phyloP scores from a whole-genome alignment of 1,140 invertebrate genomes.

The Hirudo medicinalis region DNA sequence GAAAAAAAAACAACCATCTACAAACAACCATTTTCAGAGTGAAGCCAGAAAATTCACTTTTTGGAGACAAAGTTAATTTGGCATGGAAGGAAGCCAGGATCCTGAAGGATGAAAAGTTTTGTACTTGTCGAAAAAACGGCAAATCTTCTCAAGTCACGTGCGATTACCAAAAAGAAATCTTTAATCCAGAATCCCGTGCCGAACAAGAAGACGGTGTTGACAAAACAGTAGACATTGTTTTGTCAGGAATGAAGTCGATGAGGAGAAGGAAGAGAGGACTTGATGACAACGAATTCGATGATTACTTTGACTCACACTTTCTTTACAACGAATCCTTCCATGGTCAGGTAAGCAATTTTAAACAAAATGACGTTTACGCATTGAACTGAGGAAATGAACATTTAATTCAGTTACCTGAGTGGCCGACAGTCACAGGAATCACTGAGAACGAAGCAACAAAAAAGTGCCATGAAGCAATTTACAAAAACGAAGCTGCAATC shows the following conservation, averaged over 20 bases:
- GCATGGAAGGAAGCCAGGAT: not conserved
- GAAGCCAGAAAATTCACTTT: slow-evolving; percentile 14
- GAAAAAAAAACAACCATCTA: not conserved
- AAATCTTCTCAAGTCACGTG: slow-evolving; percentile 16
- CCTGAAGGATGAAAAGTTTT: slow-evolving; percentile 4
- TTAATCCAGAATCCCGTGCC: slow-evolving; percentile 9
- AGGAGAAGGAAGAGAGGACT: not conserved
- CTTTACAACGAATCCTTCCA: slow-evolving; percentile 9
- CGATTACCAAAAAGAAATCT: slow-evolving; percentile 13
- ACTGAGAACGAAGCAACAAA: slow-evolving; percentile 7
- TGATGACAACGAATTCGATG: not conserved
- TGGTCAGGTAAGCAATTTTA: slow-evolving; percentile 3
- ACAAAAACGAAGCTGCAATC: not conserved
- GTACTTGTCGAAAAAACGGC: slow-evolving; percentile 12
- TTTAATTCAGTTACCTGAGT: slow-evolving; percentile 9
- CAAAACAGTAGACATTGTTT: not conserved
- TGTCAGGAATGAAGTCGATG: not conserved
- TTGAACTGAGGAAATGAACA: not conserved
- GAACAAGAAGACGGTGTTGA: slow-evolving; percentile 8
- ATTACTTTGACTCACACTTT: slow-evolving; percentile 14
- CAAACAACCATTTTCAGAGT: slow-evolving; percentile 14
- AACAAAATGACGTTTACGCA: not conserved
- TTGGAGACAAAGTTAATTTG: slow-evolving; percentile 1
- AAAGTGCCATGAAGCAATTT: not conserved
- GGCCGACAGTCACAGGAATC: slow-evolving; percentile 13